Base-by-base conservation (phyloP, 1,140 invertebrate species). In the Heliconius hermathena region DNA sequence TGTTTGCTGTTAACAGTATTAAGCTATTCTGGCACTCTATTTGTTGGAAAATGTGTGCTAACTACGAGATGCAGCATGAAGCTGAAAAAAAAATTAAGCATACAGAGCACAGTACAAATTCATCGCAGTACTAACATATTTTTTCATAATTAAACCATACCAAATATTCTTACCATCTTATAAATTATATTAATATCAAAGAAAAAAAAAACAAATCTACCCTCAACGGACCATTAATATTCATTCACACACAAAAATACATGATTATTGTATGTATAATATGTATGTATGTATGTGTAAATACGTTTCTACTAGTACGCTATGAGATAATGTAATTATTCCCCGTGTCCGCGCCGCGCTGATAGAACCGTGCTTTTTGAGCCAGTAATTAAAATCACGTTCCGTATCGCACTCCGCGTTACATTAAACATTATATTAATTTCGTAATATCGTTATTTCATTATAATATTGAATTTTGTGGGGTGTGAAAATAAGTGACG, bases 281-380 rank as follows among this genome's bases (percentile, higher is more conserved):
- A 41, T 41, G 41, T 41, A 46, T 13, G 11, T 41, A 46, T 36
- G 11, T 26, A 76, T 41, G 46, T 66, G 75, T 49, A 76, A 76
- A 76, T 52, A 76, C 41, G 66, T 76, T 70, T 46, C 71, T 71
- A 76, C 74, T 80, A 54, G 80, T 83, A 85, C 83, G 54, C 83
- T 87, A 87, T 84, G 85, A 90, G 89, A 89, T 90, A 91, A 90
- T 91, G 86, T 89, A 90, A 92, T 92, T 91, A 92, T 89, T 84
- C 83, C 76, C 74, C 83, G 75, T 84, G 82, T 84, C 82, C 78
- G 83, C 77, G 71, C 54, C 73, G 8, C 71, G 77, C 72, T 78
- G 77, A 73, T 73, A 78, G 49, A n/a, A 70, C 36, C 74, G 41
- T 74, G 84, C 66, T 82, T 82, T 88, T 85, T 87, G 84, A 86